Evolutionary conservation across 1,140 invertebrate species (phyloP).

Genomic region (Tachypleus tridentatus): DNA sequence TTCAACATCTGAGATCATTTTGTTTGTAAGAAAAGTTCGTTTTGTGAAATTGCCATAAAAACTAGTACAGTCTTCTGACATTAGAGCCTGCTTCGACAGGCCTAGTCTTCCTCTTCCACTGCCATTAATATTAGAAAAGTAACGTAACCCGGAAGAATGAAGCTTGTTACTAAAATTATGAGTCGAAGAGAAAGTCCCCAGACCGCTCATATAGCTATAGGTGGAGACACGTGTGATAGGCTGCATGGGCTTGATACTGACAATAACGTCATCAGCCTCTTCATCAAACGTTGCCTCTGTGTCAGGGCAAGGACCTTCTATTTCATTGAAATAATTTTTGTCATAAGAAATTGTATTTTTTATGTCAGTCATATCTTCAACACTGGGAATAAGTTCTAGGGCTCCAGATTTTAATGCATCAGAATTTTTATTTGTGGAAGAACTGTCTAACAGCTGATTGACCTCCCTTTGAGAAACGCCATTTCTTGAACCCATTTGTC

Average conservation of each 20-base stretch:
- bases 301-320: slow-evolving; percentile 11
- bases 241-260: slow-evolving; percentile 83
- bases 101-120: slow-evolving; percentile 8
- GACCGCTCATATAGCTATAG: slow-evolving; percentile 48
- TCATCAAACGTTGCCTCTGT: slow-evolving; percentile 35
- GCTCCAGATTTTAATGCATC: no score
- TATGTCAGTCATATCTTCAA: no score
- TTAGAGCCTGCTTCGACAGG: slow-evolving; percentile 10
- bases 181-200: slow-evolving; percentile 21
- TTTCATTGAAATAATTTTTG: no score
- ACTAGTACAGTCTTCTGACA: slow-evolving; percentile 6
- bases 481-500: no score
- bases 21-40: slow-evolving; percentile 10
- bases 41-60: slow-evolving; percentile 16
- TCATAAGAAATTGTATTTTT: no score
- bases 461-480: no score
- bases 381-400: no score
- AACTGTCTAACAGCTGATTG: no score
- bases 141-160: slow-evolving; percentile 22
- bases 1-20: slow-evolving; percentile 27
- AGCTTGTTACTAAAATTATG: slow-evolving; percentile 15
- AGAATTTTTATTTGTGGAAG: no score
- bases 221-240: slow-evolving; percentile 52
- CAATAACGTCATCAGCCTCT: slow-evolving; percentile 61
- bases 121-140: slow-evolving; percentile 28